Evolutionary conservation across 2,113 vertebrate genomes (phyloP).

Genomic region (Merops nubicus): DNA sequence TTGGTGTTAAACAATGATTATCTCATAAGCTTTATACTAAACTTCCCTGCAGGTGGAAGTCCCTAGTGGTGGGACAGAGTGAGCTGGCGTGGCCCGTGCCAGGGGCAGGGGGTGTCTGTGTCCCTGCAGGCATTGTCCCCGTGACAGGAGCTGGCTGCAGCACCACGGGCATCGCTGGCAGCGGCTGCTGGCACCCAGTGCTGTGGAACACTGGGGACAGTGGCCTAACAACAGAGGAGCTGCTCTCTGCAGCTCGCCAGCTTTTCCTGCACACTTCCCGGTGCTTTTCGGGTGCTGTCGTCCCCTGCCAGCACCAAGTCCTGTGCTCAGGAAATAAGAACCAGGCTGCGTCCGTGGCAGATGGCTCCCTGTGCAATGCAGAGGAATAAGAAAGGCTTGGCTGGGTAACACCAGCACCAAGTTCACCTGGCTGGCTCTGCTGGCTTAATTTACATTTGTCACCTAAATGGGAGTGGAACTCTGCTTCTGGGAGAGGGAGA

Average conservation of each 20-base stretch:
- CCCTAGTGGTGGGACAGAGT: too few relatives aligned
- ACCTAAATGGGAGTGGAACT: neutral
- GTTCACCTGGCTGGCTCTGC: neutral
- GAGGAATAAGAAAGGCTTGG: too few relatives aligned
- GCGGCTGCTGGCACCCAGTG: too few relatives aligned
- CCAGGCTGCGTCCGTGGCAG: neutral
- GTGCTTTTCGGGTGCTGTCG: neutral
- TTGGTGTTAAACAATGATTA: neutral
- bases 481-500: neutral
- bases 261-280: neutral
- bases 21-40: neutral
- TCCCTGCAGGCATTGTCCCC: neutral
- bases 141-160: neutral
- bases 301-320: neutral
- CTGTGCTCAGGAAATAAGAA: neutral
- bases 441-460: neutral
- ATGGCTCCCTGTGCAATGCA: too few relatives aligned
- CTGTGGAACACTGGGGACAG: neutral
- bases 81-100: neutral
- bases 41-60: neutral
- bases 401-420: neutral
- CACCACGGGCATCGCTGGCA: too few relatives aligned
- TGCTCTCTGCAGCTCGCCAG: neutral
- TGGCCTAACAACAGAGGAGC: neutral
- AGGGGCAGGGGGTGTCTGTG: too few relatives aligned